phyloP scores from a whole-genome alignment of 2,888 invertebrate genomes.

The Agonopterix alstromeriana region DNA sequence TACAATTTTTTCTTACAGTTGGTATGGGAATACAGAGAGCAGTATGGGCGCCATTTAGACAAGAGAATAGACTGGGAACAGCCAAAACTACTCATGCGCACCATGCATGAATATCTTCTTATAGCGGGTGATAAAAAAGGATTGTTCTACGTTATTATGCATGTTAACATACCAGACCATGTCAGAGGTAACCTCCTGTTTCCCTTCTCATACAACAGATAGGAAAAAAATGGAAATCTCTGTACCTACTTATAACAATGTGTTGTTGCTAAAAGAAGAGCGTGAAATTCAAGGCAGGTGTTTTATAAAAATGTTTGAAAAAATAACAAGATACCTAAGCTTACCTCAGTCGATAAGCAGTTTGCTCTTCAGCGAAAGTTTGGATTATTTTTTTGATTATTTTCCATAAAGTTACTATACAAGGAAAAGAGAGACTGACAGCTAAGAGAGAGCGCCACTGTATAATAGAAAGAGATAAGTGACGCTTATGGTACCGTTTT shows the following conservation, averaged over 20 bases:
- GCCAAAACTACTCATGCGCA: conserved; percentile 39
- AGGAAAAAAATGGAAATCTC: background rate
- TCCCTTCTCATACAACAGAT: background rate
- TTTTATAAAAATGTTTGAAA: too few relatives aligned
- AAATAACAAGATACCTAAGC: too few relatives aligned
- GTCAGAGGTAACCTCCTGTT: conserved; percentile 17
- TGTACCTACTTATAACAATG: background rate
- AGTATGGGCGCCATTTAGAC: conserved; percentile 21
- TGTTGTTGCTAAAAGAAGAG: too few relatives aligned
- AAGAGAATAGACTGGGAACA: conserved; percentile 40
- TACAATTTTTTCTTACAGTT: conserved; percentile 20
- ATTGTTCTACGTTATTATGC: conserved; percentile 29
- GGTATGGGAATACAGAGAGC: conserved; percentile 30
- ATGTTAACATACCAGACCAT: conserved; percentile 18
- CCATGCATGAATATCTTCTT: conserved; percentile 27
- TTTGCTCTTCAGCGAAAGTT: too few relatives aligned
- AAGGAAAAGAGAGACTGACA: too few relatives aligned
- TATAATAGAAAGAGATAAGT: too few relatives aligned
- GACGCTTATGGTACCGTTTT: too few relatives aligned
- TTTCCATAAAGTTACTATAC: too few relatives aligned
- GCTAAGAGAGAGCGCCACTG: too few relatives aligned
- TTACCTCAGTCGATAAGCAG: too few relatives aligned
- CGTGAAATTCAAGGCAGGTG: too few relatives aligned
- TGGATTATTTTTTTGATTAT: too few relatives aligned
- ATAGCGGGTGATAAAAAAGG: conserved; percentile 43